Evolutionary conservation across 2,797 vertebrate species (phyloP).

Genomic region (Anas flavirostris): DNA sequence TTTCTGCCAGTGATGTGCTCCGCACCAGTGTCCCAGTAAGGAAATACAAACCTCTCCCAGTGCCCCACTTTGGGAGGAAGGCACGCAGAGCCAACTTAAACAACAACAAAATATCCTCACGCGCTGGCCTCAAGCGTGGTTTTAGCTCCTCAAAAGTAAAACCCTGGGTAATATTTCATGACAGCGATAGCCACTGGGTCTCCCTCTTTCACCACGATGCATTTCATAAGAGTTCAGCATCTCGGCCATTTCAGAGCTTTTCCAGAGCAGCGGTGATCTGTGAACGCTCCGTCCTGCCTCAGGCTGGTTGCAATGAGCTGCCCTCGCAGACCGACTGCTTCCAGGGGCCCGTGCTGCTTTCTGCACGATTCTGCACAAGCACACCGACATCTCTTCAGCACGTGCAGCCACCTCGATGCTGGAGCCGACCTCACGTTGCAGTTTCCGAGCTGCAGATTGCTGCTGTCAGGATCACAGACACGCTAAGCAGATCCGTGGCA

Average conservation of each 20-base stretch:
- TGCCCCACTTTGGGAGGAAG: not conserved
- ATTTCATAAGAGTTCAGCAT: not conserved
- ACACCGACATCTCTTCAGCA: not conserved
- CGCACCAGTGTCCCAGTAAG: conserved; percentile 46
- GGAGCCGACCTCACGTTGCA: not conserved
- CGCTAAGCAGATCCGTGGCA: not conserved
- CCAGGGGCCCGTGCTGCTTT: not conserved
- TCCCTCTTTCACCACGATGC: not conserved
- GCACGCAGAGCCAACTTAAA: not conserved
- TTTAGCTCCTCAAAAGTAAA: not conserved
- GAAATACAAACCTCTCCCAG: conserved; percentile 38
- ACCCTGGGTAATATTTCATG: not conserved
- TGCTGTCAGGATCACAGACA: not conserved
- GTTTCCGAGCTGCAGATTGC: not conserved
- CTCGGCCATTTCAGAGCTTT: not conserved
- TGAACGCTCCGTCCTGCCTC: not conserved
- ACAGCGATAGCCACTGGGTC: not conserved
- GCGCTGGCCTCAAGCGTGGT: not conserved
- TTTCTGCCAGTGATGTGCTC: conserved; percentile 24
- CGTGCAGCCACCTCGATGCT: not conserved
- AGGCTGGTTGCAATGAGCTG: not conserved
- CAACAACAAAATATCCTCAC: too few species aligned
- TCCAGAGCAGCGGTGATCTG: not conserved
- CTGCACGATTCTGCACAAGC: not conserved
- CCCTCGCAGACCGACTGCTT: not conserved